phyloP scores from a whole-genome alignment of 2,113 vertebrate species.

The Empidonax alnorum region DNA sequence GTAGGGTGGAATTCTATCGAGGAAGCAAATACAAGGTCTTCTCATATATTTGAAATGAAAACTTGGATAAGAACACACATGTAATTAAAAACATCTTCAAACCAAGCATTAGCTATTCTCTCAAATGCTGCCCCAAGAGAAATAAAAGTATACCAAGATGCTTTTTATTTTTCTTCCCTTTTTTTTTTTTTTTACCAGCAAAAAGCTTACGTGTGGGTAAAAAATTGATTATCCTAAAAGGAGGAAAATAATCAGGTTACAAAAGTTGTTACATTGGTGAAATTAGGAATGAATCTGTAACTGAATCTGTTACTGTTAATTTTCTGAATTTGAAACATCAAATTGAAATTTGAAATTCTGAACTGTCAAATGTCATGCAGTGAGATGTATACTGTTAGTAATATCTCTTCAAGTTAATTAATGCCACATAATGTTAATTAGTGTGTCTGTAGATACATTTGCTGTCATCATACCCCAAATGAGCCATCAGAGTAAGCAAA shows the following conservation, averaged over 20 bases:
- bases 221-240: background rate
- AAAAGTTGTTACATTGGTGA: background rate
- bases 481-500: background rate
- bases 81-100: background rate
- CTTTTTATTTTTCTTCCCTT: background rate
- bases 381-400: background rate
- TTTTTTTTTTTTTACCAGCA: background rate
- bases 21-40: background rate
- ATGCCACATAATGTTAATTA: conserved; percentile 2
- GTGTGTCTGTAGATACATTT: background rate
- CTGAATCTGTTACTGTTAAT: background rate
- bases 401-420: background rate
- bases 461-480: background rate
- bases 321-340: background rate
- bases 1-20: background rate
- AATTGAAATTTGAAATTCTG: too few species aligned
- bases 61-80: background rate
- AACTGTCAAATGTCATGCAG: background rate
- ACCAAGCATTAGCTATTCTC: background rate
- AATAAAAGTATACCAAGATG: background rate
- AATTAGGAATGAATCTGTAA: background rate
- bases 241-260: background rate
- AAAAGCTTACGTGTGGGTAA: background rate
- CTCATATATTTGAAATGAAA: background rate
- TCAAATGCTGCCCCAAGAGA: background rate